phyloP scores from a whole-genome alignment of 2,113 vertebrate species.

The Orycteropus afer region DNA sequence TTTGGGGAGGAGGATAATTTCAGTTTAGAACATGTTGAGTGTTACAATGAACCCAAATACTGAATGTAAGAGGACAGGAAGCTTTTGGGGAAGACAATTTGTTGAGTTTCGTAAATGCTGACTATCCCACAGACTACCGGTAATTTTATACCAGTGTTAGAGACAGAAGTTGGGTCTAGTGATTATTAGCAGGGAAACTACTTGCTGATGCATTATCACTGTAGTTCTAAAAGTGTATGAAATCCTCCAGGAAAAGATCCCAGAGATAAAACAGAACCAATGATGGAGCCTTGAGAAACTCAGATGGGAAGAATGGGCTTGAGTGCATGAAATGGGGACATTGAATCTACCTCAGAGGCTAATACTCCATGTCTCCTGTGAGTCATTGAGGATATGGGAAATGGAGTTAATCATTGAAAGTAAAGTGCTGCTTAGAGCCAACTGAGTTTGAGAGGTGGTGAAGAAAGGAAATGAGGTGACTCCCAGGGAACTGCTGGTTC shows the following conservation, averaged over 20 bases:
- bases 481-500: background rate
- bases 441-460: background rate
- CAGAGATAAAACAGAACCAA: background rate
- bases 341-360: background rate
- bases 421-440: background rate
- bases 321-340: background rate
- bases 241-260: background rate
- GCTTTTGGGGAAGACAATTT: constrained; percentile 1
- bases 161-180: background rate
- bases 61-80: background rate
- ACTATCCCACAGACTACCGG: background rate
- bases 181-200: background rate
- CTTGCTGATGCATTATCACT: background rate
- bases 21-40: background rate
- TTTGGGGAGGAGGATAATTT: background rate
- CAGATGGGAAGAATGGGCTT: background rate
- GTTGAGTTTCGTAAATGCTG: background rate
- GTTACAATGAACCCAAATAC: background rate
- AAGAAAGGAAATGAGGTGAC: background rate
- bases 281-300: background rate
- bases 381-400: background rate
- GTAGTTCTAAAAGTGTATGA: background rate
- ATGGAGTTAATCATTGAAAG: background rate
- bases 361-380: background rate
- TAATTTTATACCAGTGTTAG: background rate